A percentile compares a stretch with the other conserved stretches of the same genome.
Conservation (phyloP, 2,113 vertebrate species). For the Nycticebus coucang region DNA sequence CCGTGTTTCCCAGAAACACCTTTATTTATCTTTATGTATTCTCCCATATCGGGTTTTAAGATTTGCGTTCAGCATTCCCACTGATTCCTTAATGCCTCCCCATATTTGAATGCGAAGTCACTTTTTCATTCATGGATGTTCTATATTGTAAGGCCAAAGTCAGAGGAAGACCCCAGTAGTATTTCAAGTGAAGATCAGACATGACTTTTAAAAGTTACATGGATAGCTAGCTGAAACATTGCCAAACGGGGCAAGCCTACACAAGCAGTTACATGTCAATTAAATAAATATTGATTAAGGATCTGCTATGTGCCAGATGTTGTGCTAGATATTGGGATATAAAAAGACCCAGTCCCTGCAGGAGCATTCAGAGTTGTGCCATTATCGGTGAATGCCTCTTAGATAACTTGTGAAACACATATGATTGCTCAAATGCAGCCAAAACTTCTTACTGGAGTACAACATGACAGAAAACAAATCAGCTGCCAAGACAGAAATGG, state of each 20-base stretch:
- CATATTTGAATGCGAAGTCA: not conserved
- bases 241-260: not conserved
- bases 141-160: not conserved
- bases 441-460: not conserved
- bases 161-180: not conserved
- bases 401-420: not conserved
- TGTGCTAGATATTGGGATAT: not conserved
- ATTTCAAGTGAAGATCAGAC: not conserved
- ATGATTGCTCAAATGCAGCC: fast-evolving
- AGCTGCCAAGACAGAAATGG: not conserved
- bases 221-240: not conserved
- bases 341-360: not conserved
- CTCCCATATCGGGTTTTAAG: not conserved
- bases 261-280: not conserved
- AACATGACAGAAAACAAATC: not conserved
- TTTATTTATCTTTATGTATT: not conserved
- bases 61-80: slow-evolving; percentile 9
- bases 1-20: not conserved
- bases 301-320: not conserved
- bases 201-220: not conserved
- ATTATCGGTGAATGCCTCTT: not conserved
- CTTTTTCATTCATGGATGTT: not conserved
- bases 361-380: not conserved
- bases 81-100: not conserved
- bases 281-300: not conserved